These are phyloP conservation scores for Philotrypesis tridentata DNA, from an alignment of 1,140 invertebrate genomes.

Conservation along the genomic window DNA sequence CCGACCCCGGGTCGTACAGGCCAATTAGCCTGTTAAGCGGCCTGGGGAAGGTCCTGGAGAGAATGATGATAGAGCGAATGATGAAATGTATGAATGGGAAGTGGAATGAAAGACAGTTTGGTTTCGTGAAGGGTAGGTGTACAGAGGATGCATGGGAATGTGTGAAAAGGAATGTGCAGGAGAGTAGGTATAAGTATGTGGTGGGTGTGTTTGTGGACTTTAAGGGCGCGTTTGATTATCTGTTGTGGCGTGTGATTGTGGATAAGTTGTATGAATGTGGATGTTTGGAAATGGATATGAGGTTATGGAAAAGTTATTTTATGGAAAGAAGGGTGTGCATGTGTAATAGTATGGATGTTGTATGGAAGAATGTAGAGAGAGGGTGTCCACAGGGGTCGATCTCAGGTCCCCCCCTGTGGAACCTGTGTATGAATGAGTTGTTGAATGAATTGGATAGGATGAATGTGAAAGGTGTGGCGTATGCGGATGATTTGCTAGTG, in stretches of 20 bases:
- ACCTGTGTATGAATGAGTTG: constrained; percentile 55
- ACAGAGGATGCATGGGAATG: neutral
- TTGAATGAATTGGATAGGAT: constrained; percentile 26
- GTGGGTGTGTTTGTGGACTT: constrained; percentile 63
- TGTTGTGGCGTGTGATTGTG: constrained; percentile 60
- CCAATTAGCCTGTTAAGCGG: constrained; percentile 46
- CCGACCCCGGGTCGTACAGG: constrained; percentile 37
- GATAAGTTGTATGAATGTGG: constrained; percentile 38
- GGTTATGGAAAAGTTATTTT: constrained; percentile 30
- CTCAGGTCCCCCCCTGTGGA: constrained; percentile 54
- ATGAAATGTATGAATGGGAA: neutral
- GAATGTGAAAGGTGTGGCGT: constrained; percentile 47
- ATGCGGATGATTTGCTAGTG: constrained; percentile 54
- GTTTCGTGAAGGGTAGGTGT: neutral
- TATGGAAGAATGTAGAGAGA: neutral
- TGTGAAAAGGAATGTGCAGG: neutral
- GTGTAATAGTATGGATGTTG: neutral
- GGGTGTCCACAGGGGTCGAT: constrained; percentile 53
- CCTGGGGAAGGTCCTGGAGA: neutral
- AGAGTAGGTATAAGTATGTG: constrained; percentile 49
- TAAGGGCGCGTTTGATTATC: constrained; percentile 65
- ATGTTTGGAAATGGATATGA: neutral
- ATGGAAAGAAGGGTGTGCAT: constrained; percentile 28
- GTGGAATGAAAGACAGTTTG: neutral
- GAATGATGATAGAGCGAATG: neutral